These are phyloP conservation scores for Enoplosus armatus DNA, from an alignment of 2,797 vertebrate genomes.

Conservation along the genomic window DNA sequence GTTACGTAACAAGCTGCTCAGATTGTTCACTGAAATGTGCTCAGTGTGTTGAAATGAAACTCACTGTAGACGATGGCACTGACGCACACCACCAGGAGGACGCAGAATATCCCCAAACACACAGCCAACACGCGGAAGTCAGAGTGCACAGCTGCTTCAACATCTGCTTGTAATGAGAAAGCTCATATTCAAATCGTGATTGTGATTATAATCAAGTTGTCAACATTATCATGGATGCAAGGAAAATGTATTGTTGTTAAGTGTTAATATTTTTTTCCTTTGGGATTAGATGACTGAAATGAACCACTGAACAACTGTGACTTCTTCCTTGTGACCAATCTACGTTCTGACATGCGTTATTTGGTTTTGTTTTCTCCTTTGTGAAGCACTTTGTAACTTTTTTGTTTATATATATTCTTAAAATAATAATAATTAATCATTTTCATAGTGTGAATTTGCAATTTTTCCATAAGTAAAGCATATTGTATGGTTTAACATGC, in stretches of 20 bases:
- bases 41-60: constrained; percentile 3
- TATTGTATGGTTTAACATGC: not conserved
- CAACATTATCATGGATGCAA: not conserved
- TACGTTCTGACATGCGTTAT: not conserved
- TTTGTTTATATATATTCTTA: not conserved
- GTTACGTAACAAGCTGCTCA: not conserved
- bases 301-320: not conserved
- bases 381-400: not conserved
- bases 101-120: constrained; percentile 14
- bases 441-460: not conserved
- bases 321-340: not conserved
- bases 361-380: not conserved
- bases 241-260: not conserved
- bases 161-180: constrained; percentile 18
- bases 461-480: not conserved
- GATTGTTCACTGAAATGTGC: not conserved
- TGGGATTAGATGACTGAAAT: not conserved
- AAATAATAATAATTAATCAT: not conserved
- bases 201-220: not conserved
- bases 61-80: constrained; percentile 42
- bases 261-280: not conserved
- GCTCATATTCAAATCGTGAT: not conserved
- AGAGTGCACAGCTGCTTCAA: not conserved
- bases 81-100: constrained; percentile 20
- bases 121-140: not conserved